A percentile compares a stretch with the other conserved stretches of the same genome.
Conservation (phyloP, 2,797 vertebrate species). For the Distichodus sexfasciatus region DNA sequence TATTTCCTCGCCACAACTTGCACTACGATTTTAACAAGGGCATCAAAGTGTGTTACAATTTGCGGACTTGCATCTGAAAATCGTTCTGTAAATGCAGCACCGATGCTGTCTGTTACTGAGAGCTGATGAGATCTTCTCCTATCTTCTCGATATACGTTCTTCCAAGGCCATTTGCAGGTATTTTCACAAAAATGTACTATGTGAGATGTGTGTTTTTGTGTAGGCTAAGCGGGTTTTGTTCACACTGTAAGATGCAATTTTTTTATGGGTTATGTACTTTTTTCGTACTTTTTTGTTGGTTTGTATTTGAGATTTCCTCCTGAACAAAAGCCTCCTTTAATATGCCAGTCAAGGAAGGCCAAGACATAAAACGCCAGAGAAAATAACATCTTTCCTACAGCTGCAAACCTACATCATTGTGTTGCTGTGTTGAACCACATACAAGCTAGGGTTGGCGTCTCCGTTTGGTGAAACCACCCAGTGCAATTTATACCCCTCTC, state of each 20-base stretch:
- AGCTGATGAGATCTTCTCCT: background rate
- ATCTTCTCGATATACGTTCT: too few relatives aligned
- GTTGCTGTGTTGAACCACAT: background rate
- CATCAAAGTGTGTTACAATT: background rate
- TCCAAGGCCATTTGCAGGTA: constrained; percentile 16
- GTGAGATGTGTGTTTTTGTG: background rate
- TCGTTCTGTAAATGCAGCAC: too few relatives aligned
- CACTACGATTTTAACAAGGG: background rate
- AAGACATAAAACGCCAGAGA: background rate
- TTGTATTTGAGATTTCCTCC: background rate
- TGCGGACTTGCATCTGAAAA: background rate
- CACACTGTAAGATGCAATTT: too few relatives aligned
- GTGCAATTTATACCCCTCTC: too few relatives aligned
- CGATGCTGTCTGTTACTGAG: too few relatives aligned
- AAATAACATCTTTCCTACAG: too few relatives aligned
- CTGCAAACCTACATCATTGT: background rate
- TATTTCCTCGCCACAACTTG: background rate
- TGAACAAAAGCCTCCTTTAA: background rate
- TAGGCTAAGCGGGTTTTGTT: too few relatives aligned
- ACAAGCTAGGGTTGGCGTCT: background rate
- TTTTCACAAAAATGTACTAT: constrained; percentile 8
- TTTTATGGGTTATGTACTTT: constrained; percentile 18
- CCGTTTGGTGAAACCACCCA: too few relatives aligned
- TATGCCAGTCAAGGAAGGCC: background rate
- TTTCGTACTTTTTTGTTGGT: constrained; percentile 1